Base-by-base conservation (phyloP, 2,113 vertebrate genomes). In the Chunga burmeisteri region DNA sequence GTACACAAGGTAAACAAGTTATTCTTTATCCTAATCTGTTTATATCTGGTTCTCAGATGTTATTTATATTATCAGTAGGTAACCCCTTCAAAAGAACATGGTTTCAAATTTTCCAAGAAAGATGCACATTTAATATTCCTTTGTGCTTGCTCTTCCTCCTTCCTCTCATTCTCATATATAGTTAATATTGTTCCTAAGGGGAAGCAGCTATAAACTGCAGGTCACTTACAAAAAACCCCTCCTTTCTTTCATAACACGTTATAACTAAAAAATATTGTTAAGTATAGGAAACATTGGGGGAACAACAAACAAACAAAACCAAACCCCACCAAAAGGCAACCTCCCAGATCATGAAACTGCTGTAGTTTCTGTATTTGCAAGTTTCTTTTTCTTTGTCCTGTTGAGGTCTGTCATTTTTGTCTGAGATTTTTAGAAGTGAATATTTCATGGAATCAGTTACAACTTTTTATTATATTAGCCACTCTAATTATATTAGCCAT, bases 1-100 rank as follows among this genome's bases (percentile, higher is more conserved):
- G 97, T 97, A 94, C 94, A 95, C 96, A 96, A 95, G 96, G 91
- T 95, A 94, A 97, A 25, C 86, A 73, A 75, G 58, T 92, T 80
- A 30, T 38, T 47, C 56, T 61, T 81, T 81, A 30, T 23, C 44
- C 62, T 38, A 29, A n/a, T 77, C 44, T 56, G 15, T 84, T 38
- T 59, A 15, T 78, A 36, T 50, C 56, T 66, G 40, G 7, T 90
- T 83, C 25, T 92, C 80, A 88, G 56, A 32, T 49, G 21, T 59
- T 55, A 36, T 83, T 88, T 71, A 15, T 74, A 52, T 46, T 49
- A 61, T 46, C 53, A 68, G 19, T 71, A 86, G 80, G 30, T 44
- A 49, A 56, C 15, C 14, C 55, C 50, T 91, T 47, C 9, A 68
- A 61, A 86, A 79, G 18, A 80, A 27, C 29, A 40, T 3, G 7